Conservation (phyloP, 2,113 vertebrate species). For the Galeopterus variegatus region DNA sequence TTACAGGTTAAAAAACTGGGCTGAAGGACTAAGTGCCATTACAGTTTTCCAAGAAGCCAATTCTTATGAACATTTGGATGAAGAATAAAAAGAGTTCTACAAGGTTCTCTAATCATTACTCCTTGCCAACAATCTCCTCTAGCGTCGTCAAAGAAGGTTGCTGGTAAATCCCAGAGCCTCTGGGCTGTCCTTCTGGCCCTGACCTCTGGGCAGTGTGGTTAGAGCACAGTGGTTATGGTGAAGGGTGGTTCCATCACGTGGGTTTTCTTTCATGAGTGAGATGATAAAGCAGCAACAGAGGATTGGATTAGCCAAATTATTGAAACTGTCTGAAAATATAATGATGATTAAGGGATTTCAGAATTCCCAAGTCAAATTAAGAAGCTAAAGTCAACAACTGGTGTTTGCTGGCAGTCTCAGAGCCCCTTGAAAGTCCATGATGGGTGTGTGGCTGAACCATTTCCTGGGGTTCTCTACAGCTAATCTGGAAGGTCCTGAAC, state of each 20-base stretch:
- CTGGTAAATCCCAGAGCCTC: not conserved
- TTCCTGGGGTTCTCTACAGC: not conserved
- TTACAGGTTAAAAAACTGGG: not conserved
- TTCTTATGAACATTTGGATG: not conserved
- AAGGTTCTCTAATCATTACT: not conserved
- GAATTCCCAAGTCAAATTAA: slow-evolving; percentile 39
- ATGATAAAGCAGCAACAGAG: not conserved
- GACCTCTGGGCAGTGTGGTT: not conserved
- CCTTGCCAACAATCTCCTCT: not conserved
- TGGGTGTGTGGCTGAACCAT: no score
- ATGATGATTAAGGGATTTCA: not conserved
- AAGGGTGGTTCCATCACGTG: not conserved
- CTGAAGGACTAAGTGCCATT: not conserved
- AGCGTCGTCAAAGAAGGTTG: not conserved
- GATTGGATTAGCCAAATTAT: not conserved
- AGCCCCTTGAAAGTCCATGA: not conserved
- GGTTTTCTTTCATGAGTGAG: not conserved
- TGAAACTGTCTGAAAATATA: not conserved
- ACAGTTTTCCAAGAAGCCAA: slow-evolving; percentile 36
- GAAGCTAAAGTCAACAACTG: not conserved
- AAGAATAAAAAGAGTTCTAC: not conserved
- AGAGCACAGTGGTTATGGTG: no score
- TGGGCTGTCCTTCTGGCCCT: not conserved
- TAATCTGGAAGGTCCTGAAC: not conserved
- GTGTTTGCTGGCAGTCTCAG: not conserved